Base-by-base conservation (phyloP, 2,888 invertebrate species). In the Resseliella maxima region DNA sequence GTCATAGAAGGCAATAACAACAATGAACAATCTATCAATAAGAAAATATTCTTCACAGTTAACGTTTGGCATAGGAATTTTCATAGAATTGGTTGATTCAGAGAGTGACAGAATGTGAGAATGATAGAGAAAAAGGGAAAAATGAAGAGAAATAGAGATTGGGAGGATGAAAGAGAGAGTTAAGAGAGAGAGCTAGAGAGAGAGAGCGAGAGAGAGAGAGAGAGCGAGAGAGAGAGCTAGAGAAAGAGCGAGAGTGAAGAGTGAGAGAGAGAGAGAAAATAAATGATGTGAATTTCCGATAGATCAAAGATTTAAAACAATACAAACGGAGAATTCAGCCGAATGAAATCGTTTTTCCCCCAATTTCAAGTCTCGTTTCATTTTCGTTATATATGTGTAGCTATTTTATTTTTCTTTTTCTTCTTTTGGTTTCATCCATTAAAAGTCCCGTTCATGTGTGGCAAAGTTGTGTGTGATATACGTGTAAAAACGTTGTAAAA, bases 271-370 rank as follows among this genome's bases (percentile, higher is more conserved):
- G 72, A 31, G 31, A 72, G 8, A 18, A 72, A 72, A 31, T 72
- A 59, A 59, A 59, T 59, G 24, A 59, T 27, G 27, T 27, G 59
- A 59, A 31, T 72, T 31, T 72, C 31, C 72, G 31, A 72, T 72
- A 31, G 31, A 59, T 59, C 59, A 72, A 72, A 72, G 72, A 27
- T 72, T 59, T 27, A 72, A 31, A 72, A 72, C 31, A 72, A 72
- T 59, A 31, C 72, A 31, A 72, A 72, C 18, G 31, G n/a, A 72
- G 18, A 72, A 72, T 12, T 15, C 15, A 72, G 31, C 31, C 72
- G 31, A 31, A 72, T 27, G 15, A 31, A 31, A 27, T 2, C 31
- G 31, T 72, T 72, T 72, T 59, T 18, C 50, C 72, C 35, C 35
- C 72, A 50, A 50, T 50, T n/a, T 72, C 35, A 15, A 72, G 12